These are phyloP conservation scores for Pollenia angustigena DNA, from an alignment of 2,888 invertebrate species.

Conservation along the genomic window DNA sequence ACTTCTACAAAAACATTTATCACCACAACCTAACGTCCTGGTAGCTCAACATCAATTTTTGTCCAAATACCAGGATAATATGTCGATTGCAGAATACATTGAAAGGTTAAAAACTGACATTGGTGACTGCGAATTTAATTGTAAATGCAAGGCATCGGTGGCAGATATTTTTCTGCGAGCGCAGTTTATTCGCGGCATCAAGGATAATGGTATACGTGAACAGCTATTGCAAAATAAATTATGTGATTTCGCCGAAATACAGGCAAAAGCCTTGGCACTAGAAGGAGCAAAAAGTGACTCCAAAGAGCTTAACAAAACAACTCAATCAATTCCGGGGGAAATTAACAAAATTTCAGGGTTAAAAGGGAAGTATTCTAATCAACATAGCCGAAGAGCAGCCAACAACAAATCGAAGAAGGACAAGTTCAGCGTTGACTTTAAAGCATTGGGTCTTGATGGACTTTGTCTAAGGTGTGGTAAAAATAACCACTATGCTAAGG, in stretches of 20 bases:
- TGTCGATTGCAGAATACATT: slow-evolving; percentile 39
- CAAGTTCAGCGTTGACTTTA: too few species aligned
- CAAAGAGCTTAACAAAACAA: slow-evolving; percentile 36
- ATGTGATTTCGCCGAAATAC: slow-evolving; percentile 21
- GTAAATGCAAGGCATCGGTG: slow-evolving; percentile 46
- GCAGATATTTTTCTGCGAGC: slow-evolving; percentile 54
- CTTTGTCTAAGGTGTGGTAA: too few species aligned
- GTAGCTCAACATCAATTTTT: slow-evolving; percentile 59
- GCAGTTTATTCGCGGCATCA: slow-evolving; percentile 60
- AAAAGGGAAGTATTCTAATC: not conserved
- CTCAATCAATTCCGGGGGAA: slow-evolving; percentile 5
- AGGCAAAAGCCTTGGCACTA: slow-evolving; percentile 51
- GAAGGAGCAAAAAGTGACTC: slow-evolving; percentile 63
- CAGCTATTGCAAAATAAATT: slow-evolving; percentile 25
- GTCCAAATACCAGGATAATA: slow-evolving; percentile 39
- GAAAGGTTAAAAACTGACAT: slow-evolving; percentile 37
- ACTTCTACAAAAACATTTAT: too few species aligned
- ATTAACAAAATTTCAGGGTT: slow-evolving; percentile 47
- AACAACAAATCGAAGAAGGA: too few species aligned
- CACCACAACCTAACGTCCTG: not conserved
- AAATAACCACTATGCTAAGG: slow-evolving; percentile 48
- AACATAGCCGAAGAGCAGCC: too few species aligned
- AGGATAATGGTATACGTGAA: slow-evolving; percentile 40
- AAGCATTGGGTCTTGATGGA: too few species aligned
- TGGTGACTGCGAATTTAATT: slow-evolving; percentile 52